A percentile compares a stretch with the other conserved stretches of the same genome.
Conservation (phyloP, 2,888 invertebrate genomes). For the Thera britannica region DNA sequence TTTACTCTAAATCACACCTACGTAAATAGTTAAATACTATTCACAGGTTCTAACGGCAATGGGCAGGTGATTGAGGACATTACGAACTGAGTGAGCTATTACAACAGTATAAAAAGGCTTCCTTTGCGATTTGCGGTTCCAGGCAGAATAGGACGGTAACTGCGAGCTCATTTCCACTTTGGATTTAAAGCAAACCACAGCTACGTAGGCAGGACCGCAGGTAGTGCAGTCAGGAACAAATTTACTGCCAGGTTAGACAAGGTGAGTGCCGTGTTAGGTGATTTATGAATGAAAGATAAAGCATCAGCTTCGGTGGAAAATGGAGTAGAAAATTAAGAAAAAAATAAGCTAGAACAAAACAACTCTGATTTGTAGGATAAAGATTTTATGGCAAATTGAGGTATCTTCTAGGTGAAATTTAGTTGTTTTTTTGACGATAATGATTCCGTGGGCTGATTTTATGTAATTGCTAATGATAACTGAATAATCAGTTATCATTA, state of each 20-base stretch:
- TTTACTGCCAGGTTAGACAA: constrained; percentile 35
- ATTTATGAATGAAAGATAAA: constrained; percentile 5
- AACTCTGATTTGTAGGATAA: not conserved
- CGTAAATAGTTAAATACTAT: constrained; percentile 33
- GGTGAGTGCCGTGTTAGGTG: constrained; percentile 7
- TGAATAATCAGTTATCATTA: too few relatives aligned
- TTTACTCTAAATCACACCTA: constrained; percentile 10
- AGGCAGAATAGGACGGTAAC: constrained; percentile 62
- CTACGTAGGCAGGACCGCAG: constrained; percentile 54
- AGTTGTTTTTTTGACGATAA: not conserved
- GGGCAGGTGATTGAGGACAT: constrained; percentile 71
- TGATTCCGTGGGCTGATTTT: not conserved
- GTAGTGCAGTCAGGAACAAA: constrained; percentile 39
- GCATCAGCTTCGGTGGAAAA: not conserved
- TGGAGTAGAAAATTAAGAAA: not conserved
- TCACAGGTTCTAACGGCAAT: constrained; percentile 62
- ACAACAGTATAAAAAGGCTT: constrained; percentile 61
- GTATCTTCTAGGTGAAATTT: not conserved
- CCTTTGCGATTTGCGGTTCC: constrained; percentile 72
- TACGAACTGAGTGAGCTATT: constrained; percentile 59
- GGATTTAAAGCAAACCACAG: constrained; percentile 71
- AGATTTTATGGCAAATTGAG: not conserved
- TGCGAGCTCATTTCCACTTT: constrained; percentile 72
- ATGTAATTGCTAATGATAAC: not conserved
- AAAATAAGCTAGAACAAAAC: not conserved